A percentile compares a stretch with the other conserved stretches of the same genome.
These are phyloP conservation scores for Sialia sialis DNA, from an alignment of 2,113 vertebrate species.

Conservation along the genomic window DNA sequence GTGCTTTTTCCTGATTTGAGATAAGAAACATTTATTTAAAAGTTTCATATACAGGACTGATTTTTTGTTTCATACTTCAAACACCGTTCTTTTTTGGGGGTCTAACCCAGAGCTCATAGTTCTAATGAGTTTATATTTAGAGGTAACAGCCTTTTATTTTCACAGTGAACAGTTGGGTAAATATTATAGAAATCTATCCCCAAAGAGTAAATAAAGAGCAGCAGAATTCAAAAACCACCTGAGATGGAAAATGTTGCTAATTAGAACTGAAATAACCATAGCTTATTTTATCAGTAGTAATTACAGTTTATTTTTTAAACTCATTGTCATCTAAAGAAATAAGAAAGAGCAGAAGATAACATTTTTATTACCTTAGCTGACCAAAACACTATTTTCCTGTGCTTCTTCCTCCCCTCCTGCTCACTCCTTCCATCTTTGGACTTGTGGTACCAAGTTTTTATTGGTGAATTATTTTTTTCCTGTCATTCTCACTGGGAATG, in stretches of 20 bases:
- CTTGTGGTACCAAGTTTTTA: not conserved
- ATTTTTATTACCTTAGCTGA: not conserved
- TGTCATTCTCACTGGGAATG: not conserved
- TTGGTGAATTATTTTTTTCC: not conserved
- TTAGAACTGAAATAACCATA: not conserved
- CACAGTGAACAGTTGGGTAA: not conserved
- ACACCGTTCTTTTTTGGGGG: not conserved
- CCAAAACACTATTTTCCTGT: not conserved
- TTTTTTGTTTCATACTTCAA: not conserved
- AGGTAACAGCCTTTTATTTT: not conserved
- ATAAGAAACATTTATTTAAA: not conserved
- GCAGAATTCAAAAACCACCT: not conserved
- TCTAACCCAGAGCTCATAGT: not conserved
- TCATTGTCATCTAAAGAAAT: not conserved
- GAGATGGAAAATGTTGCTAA: not conserved
- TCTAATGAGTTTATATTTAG: not conserved
- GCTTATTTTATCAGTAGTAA: not conserved
- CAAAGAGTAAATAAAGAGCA: not conserved
- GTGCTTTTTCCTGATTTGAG: not conserved
- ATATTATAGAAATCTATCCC: not conserved
- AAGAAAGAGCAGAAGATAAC: not conserved
- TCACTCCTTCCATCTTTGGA: not conserved
- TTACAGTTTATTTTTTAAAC: not conserved
- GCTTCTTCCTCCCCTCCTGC: not conserved
- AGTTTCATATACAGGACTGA: not conserved